A percentile compares a stretch with the other conserved stretches of the same genome.
Conservation (phyloP, 2,113 vertebrate genomes). For the Mandrillus leucophaeus region DNA sequence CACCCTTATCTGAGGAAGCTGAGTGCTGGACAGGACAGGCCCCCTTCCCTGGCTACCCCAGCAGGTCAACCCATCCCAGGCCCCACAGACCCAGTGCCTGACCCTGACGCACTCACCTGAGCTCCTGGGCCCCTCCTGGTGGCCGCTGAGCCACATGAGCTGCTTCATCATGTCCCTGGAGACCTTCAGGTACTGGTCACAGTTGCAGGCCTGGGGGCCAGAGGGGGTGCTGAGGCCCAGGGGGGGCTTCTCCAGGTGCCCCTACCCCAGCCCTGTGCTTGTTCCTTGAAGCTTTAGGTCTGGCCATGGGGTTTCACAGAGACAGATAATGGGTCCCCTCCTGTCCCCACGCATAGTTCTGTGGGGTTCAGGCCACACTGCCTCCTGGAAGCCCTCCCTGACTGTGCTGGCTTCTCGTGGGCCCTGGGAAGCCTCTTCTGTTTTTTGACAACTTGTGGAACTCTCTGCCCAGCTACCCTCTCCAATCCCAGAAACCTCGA, state of each 20-base stretch:
- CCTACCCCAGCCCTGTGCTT: too few relatives aligned
- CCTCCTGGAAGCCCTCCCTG: not conserved
- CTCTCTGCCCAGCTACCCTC: too few relatives aligned
- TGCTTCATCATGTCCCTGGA: conserved; percentile 79
- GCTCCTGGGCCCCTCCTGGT: accelerated
- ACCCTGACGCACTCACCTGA: not conserved
- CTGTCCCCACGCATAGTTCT: not conserved
- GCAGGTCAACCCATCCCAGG: not conserved
- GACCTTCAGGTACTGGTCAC: conserved; percentile 88
- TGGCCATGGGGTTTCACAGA: not conserved
- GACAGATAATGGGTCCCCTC: too few relatives aligned
- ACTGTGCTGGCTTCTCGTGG: accelerated
- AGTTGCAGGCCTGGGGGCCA: conserved; percentile 87
- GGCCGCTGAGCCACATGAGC: conserved; percentile 79
- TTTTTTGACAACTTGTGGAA: not conserved
- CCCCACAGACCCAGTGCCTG: not conserved
- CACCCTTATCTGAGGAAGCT: not conserved
- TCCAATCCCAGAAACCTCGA: too few relatives aligned
- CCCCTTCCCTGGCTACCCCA: accelerated
- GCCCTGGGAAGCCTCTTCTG: not conserved
- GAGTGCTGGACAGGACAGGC: not conserved
- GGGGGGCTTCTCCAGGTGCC: too few relatives aligned
- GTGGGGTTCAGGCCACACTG: too few relatives aligned
- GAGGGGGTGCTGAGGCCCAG: not conserved
- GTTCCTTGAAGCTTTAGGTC: too few relatives aligned